Percentiles rank a stretch among this genome's conserved stretches.
These are phyloP conservation scores for Myodes glareolus DNA, from an alignment of 2,113 vertebrate species.

Conservation along the genomic window DNA sequence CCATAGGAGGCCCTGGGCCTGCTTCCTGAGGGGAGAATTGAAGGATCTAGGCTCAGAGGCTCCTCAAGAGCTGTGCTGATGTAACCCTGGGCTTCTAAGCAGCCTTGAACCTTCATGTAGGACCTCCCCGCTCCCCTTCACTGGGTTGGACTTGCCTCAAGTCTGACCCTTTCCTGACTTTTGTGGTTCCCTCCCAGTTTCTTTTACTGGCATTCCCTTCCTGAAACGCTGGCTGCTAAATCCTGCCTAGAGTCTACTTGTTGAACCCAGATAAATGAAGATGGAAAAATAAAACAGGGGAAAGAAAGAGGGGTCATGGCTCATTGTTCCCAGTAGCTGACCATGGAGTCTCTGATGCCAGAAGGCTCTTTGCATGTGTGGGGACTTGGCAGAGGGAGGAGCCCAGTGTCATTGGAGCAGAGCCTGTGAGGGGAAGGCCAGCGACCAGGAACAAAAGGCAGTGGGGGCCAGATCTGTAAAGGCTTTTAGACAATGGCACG, in stretches of 20 bases:
- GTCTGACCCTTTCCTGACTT: rapidly evolving
- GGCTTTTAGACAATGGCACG: neutral
- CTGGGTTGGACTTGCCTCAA: too few relatives aligned
- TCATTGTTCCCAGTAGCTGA: neutral
- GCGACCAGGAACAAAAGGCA: neutral
- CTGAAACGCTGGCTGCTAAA: neutral
- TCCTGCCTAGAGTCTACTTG: neutral
- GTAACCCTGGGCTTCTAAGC: rapidly evolving
- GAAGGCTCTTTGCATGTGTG: neutral
- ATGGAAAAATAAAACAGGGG: neutral
- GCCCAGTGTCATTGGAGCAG: neutral
- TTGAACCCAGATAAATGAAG: neutral
- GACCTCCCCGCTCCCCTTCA: rapidly evolving
- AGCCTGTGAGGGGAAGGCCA: neutral
- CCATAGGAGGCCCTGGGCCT: neutral
- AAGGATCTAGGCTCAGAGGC: neutral
- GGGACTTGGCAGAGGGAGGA: neutral
- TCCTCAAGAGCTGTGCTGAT: neutral
- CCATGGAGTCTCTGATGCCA: neutral
- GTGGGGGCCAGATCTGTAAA: neutral
- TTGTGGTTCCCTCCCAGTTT: rapidly evolving
- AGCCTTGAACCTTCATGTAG: neutral
- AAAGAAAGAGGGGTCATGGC: neutral
- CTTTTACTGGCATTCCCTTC: neutral
- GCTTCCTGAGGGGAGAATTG: rapidly evolving